Conservation (phyloP, 1,140 invertebrate species). For the Chrysoperla carnea region DNA sequence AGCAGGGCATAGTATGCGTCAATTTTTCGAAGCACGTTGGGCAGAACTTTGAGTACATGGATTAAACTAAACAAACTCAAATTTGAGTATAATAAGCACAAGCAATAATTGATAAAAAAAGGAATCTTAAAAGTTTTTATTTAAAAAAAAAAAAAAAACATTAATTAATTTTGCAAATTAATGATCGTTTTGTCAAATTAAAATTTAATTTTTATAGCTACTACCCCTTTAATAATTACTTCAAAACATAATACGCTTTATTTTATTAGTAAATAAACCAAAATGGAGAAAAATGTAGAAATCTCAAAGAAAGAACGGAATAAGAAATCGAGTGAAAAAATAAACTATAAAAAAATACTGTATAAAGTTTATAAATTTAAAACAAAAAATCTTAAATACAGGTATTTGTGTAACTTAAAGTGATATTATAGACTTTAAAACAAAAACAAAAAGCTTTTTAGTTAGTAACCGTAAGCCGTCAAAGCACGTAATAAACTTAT, state of each 20-base stretch:
- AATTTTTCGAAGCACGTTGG: conserved; percentile 83
- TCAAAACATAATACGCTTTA: not conserved
- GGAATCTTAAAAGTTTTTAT: not conserved
- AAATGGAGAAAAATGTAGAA: not conserved
- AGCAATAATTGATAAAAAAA: not conserved
- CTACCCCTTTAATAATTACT: not conserved
- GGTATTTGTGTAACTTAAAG: not conserved
- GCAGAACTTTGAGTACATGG: conserved; percentile 32
- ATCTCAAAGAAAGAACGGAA: not conserved
- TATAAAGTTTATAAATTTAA: not conserved
- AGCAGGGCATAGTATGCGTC: conserved; percentile 77
- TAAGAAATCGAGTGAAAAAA: not conserved
- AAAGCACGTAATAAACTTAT: not conserved
- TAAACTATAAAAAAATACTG: not conserved
- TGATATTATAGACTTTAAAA: not conserved
- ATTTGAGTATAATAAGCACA: not conserved
- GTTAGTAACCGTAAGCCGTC: not conserved
- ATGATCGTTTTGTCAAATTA: not conserved
- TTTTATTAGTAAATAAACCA: not conserved
- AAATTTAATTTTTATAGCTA: not conserved
- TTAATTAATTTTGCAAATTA: not conserved
- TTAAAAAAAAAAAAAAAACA: not conserved
- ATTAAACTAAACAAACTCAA: not conserved
- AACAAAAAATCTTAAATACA: not conserved
- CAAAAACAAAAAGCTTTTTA: not conserved